Conservation (phyloP, 2,113 vertebrate species). For the Herpailurus yagouaroundi region DNA sequence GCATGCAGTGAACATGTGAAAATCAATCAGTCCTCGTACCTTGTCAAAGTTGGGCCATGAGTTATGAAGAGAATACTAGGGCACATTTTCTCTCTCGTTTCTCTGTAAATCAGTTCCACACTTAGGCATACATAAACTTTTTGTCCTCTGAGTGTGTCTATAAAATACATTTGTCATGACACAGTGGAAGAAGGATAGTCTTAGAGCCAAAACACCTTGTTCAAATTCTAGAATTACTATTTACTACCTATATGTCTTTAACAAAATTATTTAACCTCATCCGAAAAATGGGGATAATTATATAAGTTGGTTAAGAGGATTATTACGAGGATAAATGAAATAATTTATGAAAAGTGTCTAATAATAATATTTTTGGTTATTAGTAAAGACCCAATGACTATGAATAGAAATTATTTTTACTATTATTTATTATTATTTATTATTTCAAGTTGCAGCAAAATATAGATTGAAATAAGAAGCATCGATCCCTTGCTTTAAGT, state of each 20-base stretch:
- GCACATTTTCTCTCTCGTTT: constrained; percentile 5
- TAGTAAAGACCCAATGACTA: not conserved
- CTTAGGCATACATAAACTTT: constrained; percentile 10
- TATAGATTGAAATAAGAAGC: not conserved
- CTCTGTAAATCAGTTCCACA: constrained; percentile 25
- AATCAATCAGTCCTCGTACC: constrained; percentile 28
- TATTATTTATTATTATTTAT: not conserved
- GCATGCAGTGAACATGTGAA: constrained; percentile 20
- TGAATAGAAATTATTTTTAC: not conserved
- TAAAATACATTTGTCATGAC: constrained; percentile 16
- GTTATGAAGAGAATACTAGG: not conserved
- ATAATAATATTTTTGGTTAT: not conserved
- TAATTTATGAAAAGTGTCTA: not conserved
- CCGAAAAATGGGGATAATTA: not conserved
- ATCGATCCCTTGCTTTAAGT: not conserved
- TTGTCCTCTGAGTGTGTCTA: not conserved
- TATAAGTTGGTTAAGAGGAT: not conserved
- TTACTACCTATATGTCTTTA: not conserved
- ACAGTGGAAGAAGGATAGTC: not conserved
- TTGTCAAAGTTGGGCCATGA: constrained; percentile 40
- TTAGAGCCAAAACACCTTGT: not conserved
- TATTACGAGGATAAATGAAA: not conserved
- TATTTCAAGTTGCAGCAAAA: not conserved
- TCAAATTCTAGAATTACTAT: not conserved
- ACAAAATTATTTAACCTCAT: not conserved